phyloP scores from a whole-genome alignment of 2,113 vertebrate species.

The Protobothrops mucrosquamatus region DNA sequence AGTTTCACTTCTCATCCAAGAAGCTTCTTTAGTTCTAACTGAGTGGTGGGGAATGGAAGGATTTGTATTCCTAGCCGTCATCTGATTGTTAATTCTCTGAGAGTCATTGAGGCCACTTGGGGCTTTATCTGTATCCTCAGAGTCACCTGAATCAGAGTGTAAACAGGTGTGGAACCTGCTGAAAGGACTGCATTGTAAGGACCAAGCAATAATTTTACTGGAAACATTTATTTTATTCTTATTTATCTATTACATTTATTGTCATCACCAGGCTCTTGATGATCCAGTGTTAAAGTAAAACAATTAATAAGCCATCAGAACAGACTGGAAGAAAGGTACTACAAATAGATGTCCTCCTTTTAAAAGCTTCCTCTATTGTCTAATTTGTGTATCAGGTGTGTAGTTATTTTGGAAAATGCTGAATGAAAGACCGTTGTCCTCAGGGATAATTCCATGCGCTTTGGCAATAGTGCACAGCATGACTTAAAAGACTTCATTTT shows the following conservation, averaged over 20 bases:
- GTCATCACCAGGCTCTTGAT: background rate
- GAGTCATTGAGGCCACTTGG: background rate
- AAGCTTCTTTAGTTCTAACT: background rate
- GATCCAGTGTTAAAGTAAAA: background rate
- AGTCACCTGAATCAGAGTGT: background rate
- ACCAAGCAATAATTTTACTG: background rate
- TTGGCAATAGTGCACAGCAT: background rate
- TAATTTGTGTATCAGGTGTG: background rate
- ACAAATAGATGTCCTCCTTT: background rate
- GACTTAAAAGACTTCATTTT: conserved; percentile 28
- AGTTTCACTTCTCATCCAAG: background rate
- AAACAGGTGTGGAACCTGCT: background rate
- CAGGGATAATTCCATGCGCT: conserved; percentile 4
- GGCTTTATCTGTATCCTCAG: background rate
- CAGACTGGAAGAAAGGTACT: background rate
- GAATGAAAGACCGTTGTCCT: background rate
- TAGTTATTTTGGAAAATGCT: background rate
- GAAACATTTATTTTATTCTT: background rate
- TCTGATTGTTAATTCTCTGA: background rate
- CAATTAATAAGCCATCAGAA: background rate
- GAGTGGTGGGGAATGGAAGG: background rate
- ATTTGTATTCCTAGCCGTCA: background rate
- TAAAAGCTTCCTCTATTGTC: background rate
- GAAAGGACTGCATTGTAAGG: background rate
- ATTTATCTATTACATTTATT: background rate